phyloP scores from a whole-genome alignment of 2,113 vertebrate species.

The Stercorarius parasiticus region DNA sequence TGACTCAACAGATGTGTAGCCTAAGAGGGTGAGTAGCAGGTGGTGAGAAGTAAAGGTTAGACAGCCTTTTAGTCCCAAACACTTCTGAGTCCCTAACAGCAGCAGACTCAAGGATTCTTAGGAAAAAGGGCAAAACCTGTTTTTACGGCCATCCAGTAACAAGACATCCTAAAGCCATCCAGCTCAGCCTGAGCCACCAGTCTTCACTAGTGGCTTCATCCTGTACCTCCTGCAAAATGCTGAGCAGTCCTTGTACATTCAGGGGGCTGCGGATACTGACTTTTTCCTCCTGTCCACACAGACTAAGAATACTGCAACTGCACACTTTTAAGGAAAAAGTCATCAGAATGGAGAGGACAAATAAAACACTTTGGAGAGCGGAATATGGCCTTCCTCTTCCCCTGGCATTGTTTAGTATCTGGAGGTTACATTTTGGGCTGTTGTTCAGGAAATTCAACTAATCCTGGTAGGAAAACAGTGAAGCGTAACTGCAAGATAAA shows the following conservation, averaged over 20 bases:
- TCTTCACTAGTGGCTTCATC: neutral
- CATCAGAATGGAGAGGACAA: neutral
- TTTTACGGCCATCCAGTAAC: neutral
- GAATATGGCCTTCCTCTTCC: neutral
- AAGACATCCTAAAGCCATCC: neutral
- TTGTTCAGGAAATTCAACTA: conserved; percentile 22
- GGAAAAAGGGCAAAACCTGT: neutral
- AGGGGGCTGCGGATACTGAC: neutral
- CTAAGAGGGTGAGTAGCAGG: neutral
- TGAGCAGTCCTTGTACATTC: neutral
- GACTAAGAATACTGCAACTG: neutral
- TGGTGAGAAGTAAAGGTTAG: neutral
- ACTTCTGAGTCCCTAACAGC: neutral
- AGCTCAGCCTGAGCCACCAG: neutral
- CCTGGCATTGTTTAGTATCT: neutral
- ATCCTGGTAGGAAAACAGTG: neutral
- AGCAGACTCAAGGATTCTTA: neutral
- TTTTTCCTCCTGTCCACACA: neutral
- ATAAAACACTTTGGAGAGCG: neutral
- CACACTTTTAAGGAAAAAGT: neutral
- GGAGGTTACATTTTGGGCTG: neutral
- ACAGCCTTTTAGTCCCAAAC: neutral
- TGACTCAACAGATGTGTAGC: neutral
- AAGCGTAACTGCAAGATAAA: conserved; percentile 30
- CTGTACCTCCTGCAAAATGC: neutral